Evolutionary conservation across 2,888 invertebrate species (phyloP).

Genomic region (Lordiphosa fenestrarum): DNA sequence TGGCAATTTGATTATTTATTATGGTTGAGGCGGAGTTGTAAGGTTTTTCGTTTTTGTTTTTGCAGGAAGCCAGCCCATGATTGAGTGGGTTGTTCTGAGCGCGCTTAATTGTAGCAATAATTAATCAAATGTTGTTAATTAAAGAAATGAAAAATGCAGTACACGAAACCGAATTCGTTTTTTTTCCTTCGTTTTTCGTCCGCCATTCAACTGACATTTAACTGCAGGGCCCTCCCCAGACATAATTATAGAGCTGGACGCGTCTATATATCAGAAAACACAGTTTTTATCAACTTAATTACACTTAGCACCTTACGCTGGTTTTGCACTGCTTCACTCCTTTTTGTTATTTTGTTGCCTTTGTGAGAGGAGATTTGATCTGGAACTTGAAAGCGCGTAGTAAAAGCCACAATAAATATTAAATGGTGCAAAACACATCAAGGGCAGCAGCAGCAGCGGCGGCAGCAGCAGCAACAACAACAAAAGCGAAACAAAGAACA

Average conservation of each 20-base stretch:
- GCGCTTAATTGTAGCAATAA: slow-evolving; percentile 55
- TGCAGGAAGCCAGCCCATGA: slow-evolving; percentile 49
- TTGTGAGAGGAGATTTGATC: slow-evolving; percentile 33
- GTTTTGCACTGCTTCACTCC: background rate
- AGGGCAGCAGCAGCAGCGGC: slow-evolving; percentile 19
- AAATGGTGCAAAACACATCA: slow-evolving; percentile 51
- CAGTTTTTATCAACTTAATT: slow-evolving; percentile 62
- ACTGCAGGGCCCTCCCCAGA: slow-evolving; percentile 1
- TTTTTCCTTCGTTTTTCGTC: background rate
- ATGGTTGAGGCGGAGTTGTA: slow-evolving; percentile 45
- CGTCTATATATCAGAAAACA: slow-evolving; percentile 45
- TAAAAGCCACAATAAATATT: slow-evolving; percentile 52
- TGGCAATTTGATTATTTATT: slow-evolving; percentile 72
- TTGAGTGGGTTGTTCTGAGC: slow-evolving; percentile 52
- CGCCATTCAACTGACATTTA: slow-evolving; percentile 2
- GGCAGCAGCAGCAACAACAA: background rate
- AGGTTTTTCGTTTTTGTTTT: slow-evolving; percentile 10
- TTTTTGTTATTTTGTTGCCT: slow-evolving; percentile 1
- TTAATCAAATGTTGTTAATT: slow-evolving; percentile 70
- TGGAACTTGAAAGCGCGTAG: slow-evolving; percentile 49
- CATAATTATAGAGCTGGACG: slow-evolving; percentile 33
- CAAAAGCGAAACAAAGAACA: slow-evolving; percentile 32
- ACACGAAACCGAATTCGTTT: slow-evolving; percentile 2
- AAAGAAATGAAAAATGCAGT: slow-evolving; percentile 33
- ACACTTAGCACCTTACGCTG: slow-evolving; percentile 55